Evolutionary conservation across 2,113 vertebrate species (phyloP).

Genomic region (Eptatretus burgeri): DNA sequence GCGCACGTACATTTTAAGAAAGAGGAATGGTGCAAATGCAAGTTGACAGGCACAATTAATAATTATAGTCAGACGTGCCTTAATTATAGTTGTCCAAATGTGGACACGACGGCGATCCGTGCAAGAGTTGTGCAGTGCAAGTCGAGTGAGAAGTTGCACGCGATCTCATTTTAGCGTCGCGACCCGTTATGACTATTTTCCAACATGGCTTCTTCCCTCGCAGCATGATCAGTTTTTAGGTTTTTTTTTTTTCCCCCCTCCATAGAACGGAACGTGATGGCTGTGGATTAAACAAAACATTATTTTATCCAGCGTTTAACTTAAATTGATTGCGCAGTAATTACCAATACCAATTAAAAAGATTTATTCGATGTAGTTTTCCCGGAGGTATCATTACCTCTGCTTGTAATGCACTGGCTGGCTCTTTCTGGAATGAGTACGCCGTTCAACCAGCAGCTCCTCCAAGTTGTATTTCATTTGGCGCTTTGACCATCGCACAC

Average conservation of each 20-base stretch:
- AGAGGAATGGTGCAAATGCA: not conserved
- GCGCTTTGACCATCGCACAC: too few relatives aligned
- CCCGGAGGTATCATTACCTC: too few relatives aligned
- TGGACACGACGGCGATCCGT: not conserved
- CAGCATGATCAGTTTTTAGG: not conserved
- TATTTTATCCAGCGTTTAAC: not conserved
- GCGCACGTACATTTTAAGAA: not conserved
- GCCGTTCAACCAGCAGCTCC: too few relatives aligned
- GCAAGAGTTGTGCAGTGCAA: not conserved
- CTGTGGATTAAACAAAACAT: not conserved
- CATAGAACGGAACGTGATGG: not conserved
- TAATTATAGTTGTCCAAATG: slow-evolving; percentile 1
- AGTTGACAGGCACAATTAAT: slow-evolving; percentile 5
- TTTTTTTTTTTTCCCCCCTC: not conserved
- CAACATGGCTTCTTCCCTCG: not conserved
- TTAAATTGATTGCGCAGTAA: slow-evolving; percentile 2
- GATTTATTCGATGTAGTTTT: too few relatives aligned
- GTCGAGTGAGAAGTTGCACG: too few relatives aligned
- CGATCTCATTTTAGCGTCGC: too few relatives aligned
- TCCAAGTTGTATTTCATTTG: too few relatives aligned
- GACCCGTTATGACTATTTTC: too few relatives aligned
- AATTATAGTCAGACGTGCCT: slow-evolving; percentile 1
- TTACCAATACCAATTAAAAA: slow-evolving; percentile 1
- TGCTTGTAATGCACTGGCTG: too few relatives aligned
- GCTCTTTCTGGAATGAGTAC: too few relatives aligned